Conservation (phyloP, 2,797 vertebrate species). For the Rhinoraja longicauda region DNA sequence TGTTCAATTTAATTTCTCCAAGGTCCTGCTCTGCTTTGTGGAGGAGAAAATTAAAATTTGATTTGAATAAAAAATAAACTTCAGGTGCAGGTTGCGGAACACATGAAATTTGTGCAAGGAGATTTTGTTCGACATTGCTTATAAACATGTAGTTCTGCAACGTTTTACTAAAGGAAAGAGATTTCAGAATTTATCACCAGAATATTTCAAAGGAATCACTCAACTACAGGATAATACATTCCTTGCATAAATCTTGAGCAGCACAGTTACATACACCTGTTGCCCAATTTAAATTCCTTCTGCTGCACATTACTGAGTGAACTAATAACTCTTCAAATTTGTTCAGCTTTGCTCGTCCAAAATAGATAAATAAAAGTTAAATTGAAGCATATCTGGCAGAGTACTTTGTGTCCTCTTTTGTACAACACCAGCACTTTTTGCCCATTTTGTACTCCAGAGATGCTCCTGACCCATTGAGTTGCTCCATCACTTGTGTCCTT, state of each 20-base stretch:
- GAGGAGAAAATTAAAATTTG: constrained; percentile 32
- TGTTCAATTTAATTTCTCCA: background rate
- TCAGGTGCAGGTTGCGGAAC: background rate
- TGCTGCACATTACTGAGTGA: no score
- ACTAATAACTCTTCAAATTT: no score
- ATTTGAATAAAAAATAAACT: background rate
- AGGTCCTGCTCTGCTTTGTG: background rate
- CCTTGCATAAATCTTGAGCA: background rate
- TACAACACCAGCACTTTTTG: no score
- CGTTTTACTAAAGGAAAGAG: background rate
- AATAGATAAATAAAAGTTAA: no score
- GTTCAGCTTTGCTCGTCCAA: no score
- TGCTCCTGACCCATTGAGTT: no score
- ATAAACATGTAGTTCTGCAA: background rate
- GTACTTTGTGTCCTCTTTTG: no score
- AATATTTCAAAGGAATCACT: background rate
- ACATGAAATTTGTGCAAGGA: background rate
- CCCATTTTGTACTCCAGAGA: no score
- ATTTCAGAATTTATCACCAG: background rate
- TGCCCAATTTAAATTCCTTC: background rate
- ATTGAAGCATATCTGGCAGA: no score
- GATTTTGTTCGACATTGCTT: background rate
- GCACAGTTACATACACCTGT: background rate
- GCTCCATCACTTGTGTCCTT: no score
- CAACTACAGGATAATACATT: background rate